Conservation (phyloP, 1,140 invertebrate genomes). For the Zaprionus tsacasi region DNA sequence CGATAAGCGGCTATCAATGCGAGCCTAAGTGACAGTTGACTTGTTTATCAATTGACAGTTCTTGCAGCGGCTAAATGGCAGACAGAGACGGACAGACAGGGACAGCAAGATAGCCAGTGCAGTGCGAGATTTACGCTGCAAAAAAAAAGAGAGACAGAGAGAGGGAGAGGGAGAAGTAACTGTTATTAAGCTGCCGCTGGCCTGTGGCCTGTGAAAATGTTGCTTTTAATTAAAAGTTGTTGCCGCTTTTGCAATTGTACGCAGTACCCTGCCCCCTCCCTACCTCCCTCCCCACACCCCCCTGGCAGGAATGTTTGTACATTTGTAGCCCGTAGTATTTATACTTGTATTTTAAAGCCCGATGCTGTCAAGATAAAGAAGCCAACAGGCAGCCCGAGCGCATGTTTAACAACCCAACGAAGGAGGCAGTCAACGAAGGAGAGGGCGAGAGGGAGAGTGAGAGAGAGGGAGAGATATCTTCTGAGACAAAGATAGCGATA, state of each 20-base stretch:
- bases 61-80: slow-evolving; percentile 49
- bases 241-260: slow-evolving; percentile 61
- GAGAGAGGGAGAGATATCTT: not conserved
- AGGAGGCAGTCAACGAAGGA: slow-evolving; percentile 38
- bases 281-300: not conserved
- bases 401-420: slow-evolving; percentile 72
- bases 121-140: slow-evolving; percentile 40
- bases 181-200: slow-evolving; percentile 78
- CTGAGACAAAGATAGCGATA: slow-evolving; percentile 2
- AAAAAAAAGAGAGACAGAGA: not conserved
- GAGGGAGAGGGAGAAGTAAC: slow-evolving; percentile 41
- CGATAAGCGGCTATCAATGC: slow-evolving; percentile 73
- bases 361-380: slow-evolving; percentile 76
- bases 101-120: not conserved
- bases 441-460: not conserved
- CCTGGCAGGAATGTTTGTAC: slow-evolving; percentile 63
- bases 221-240: slow-evolving; percentile 80
- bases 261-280: not conserved
- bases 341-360: slow-evolving; percentile 77
- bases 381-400: slow-evolving; percentile 61
- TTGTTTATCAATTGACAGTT: slow-evolving; percentile 83
- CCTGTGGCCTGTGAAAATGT: slow-evolving; percentile 75
- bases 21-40: slow-evolving; percentile 81
- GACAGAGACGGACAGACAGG: slow-evolving; percentile 2
- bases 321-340: slow-evolving; percentile 59